Conservation (phyloP, 1,140 invertebrate species). For the Leptinotarsa undecemlineata region DNA sequence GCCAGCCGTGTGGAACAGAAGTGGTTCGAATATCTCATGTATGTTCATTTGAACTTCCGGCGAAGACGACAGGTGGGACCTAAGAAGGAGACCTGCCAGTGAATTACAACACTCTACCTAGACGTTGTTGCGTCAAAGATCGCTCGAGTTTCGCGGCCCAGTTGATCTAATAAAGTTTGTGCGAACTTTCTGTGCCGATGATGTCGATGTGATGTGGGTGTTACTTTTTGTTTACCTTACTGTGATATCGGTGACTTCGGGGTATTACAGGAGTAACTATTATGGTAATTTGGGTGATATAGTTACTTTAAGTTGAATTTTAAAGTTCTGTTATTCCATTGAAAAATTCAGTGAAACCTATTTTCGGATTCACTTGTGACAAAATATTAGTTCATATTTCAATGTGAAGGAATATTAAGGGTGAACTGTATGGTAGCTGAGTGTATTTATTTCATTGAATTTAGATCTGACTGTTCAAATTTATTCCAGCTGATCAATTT, state of each 20-base stretch:
- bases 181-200: neutral
- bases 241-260: constrained; percentile 3
- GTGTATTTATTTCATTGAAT: too few relatives aligned
- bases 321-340: too few relatives aligned
- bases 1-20: constrained; percentile 32
- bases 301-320: too few relatives aligned
- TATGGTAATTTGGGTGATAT: neutral
- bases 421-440: too few relatives aligned
- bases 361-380: too few relatives aligned
- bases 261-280: constrained; percentile 13
- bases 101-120: constrained; percentile 3
- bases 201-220: constrained; percentile 18
- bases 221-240: neutral
- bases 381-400: too few relatives aligned
- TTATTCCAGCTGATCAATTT: too few relatives aligned
- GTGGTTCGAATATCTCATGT: constrained; percentile 30
- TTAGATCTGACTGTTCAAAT: too few relatives aligned
- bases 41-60: constrained; percentile 29
- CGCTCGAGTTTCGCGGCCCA: neutral
- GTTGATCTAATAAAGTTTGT: neutral
- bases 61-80: constrained; percentile 28
- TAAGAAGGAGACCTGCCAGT: neutral
- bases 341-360: too few relatives aligned
- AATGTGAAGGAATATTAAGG: too few relatives aligned
- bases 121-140: constrained; percentile 5